Evolutionary conservation across 2,888 invertebrate genomes (phyloP).

Genomic region (Drosophila monieri): DNA sequence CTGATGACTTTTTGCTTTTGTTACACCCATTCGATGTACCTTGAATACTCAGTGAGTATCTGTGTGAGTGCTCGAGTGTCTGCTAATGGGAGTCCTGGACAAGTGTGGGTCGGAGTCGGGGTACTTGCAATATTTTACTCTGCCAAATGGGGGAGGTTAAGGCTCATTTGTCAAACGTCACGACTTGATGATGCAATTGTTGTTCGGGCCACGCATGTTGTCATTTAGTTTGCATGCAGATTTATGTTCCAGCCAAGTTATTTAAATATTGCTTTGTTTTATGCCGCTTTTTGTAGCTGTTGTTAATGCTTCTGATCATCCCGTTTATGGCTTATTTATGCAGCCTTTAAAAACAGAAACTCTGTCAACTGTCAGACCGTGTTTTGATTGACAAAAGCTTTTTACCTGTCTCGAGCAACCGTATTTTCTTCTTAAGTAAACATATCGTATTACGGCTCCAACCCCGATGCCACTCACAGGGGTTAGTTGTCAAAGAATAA

Average conservation of each 20-base stretch:
- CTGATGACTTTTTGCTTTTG: slow-evolving; percentile 60
- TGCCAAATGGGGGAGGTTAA: slow-evolving; percentile 60
- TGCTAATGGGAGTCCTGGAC: slow-evolving; percentile 14
- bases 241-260: slow-evolving; percentile 57
- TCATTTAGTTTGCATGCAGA: slow-evolving; percentile 74
- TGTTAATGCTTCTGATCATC: slow-evolving; percentile 24
- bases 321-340: slow-evolving; percentile 69
- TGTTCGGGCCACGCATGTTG: slow-evolving; percentile 58
- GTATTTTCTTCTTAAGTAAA: slow-evolving; percentile 49
- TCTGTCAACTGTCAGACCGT: slow-evolving; percentile 69
- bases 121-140: slow-evolving; percentile 71
- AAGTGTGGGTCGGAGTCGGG: slow-evolving; percentile 32
- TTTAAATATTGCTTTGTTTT: slow-evolving; percentile 44
- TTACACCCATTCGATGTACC: slow-evolving; percentile 76
- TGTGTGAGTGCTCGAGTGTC: slow-evolving; percentile 8
- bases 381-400: slow-evolving; percentile 45
- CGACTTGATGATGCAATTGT: slow-evolving; percentile 80
- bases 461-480: slow-evolving; percentile 42
- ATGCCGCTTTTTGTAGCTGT: background rate
- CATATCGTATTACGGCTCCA: slow-evolving; percentile 62
- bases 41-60: slow-evolving; percentile 52
- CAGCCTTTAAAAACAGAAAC: slow-evolving; percentile 64
- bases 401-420: slow-evolving; percentile 40
- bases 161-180: slow-evolving; percentile 81
- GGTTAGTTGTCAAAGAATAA: slow-evolving; percentile 68